Evolutionary conservation across 2,797 vertebrate species (phyloP), one percentile per base, ranked within the genome.

Genomic region (Glyptemys insculpta): DNA sequence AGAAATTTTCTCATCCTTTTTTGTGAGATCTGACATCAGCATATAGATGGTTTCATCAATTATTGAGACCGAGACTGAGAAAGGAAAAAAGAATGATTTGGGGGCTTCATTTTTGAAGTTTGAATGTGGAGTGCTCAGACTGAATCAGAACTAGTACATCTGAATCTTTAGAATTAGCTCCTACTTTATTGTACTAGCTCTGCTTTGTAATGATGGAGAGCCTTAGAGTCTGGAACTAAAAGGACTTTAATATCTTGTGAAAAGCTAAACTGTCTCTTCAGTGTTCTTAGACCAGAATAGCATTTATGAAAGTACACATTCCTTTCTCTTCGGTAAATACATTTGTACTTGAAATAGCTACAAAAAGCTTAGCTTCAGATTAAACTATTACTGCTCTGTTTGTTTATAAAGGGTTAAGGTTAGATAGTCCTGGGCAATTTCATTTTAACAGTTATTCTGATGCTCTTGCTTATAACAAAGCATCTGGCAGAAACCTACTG

Each of bases 1-100:
- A 97, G 96, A 98, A 97, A 97, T 97, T 95, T 97, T 97, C 95
- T 97, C 95, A 96, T 97, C 97, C 96, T 97, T 98, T 98, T 97
- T 95, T 88, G 90, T 97, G 93, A 98, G 96, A 97, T 98, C 97
- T 98, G 97, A 98, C 97, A 98, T 98, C 97, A 97, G 98, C 98
- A 98, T 98, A 98, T 98, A 98, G 96, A 98, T 98, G 94, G 95
- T 97, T 97, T 98, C 97, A 98, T 98, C 97, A 98, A 98, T 98
- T 98, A 98, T 98, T 98, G 95, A 98, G 97, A 95, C 91, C 97
- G 95, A 98, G 96, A 95, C 96, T 89, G 96, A 97, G 96, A 72
- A 98, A 97, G 93, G 94, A 96, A 97, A 98, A 98, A 97, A 93
- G 96, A 97, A 96, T 97, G 95, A 97, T 96, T 97, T 95, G 96